Conservation (phyloP, 2,888 invertebrate species). For the Ormyrus thymus region DNA sequence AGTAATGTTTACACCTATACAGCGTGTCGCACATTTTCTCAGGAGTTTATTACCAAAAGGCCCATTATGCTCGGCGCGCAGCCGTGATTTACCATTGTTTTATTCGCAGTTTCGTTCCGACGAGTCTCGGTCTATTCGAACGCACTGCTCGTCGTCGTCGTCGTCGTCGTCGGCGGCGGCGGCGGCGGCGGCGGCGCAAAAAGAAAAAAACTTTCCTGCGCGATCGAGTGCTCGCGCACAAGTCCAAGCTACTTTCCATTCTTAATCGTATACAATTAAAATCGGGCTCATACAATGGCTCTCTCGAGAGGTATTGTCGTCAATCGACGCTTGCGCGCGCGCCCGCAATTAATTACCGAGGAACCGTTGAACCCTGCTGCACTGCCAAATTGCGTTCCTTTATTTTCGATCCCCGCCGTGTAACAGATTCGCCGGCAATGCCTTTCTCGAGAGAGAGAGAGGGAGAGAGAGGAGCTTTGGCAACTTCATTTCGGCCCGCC, state of each 20-base stretch:
- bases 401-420: not conserved
- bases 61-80: no score
- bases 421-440: conserved; percentile 16
- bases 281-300: not conserved
- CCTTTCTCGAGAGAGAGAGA: conserved; percentile 33
- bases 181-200: no score
- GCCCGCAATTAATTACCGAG: not conserved
- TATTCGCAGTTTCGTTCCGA: no score
- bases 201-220: no score
- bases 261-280: conserved; percentile 31
- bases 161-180: no score
- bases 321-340: not conserved
- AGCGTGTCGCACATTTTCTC: no score
- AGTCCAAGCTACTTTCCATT: conserved; percentile 15
- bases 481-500: conserved; percentile 25
- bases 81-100: no score
- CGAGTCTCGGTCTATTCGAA: not conserved
- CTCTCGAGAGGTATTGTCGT: not conserved
- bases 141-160: no score
- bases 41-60: no score
- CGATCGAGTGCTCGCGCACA: not conserved
- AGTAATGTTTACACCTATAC: no score
- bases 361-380: no score
- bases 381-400: no score
- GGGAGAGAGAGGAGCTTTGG: not conserved